Evolutionary conservation across 92 coral and sea anemone genomes (phyloP).

Genomic region (Pocillopora grandis): DNA sequence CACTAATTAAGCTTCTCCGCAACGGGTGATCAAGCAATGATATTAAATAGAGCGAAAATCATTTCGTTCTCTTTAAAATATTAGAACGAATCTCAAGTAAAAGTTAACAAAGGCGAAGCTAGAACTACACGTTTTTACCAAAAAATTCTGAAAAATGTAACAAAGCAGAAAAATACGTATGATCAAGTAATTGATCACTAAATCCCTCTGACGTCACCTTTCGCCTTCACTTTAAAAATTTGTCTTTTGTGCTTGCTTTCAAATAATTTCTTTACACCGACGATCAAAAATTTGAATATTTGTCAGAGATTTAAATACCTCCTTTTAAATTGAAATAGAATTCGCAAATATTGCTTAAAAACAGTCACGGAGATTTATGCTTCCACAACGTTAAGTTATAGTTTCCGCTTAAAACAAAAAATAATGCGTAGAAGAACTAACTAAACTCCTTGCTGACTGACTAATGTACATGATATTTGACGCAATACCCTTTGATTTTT

Average conservation of each 20-base stretch:
- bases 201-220: conserved; percentile 29
- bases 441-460: neutral
- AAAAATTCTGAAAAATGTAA: neutral
- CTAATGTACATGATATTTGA: neutral
- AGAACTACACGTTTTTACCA: neutral
- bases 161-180: neutral
- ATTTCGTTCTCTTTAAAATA: neutral
- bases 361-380: neutral
- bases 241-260: neutral
- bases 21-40: conserved; percentile 28
- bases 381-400: neutral
- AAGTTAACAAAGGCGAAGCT: conserved; percentile 1
- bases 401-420: neutral
- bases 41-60: conserved; percentile 7
- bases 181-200: conserved; percentile 19
- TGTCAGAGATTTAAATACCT: neutral
- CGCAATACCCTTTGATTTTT: neutral
- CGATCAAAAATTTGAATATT: neutral
- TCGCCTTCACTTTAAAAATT: neutral
- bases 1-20: conserved; percentile 21
- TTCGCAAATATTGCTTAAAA: neutral
- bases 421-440: neutral
- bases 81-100: neutral
- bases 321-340: neutral
- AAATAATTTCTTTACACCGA: neutral